Conservation (phyloP, 2,888 invertebrate genomes). For the Stomorhina lunata region DNA sequence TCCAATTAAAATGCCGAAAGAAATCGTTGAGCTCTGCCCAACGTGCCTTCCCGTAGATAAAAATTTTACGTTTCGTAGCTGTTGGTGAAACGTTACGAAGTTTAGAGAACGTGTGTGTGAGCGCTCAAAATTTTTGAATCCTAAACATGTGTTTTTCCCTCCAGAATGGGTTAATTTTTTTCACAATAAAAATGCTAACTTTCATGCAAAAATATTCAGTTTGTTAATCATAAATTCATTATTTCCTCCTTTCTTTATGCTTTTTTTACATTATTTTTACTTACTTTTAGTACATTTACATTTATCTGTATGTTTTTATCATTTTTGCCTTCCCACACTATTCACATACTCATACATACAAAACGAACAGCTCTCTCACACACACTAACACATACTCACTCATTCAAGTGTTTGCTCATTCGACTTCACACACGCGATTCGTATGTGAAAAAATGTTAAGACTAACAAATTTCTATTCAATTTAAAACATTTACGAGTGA, state of each 20-base stretch:
- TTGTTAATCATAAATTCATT: conserved; percentile 23
- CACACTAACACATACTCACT: conserved; percentile 34
- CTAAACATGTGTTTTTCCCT: no score
- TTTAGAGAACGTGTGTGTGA: no score
- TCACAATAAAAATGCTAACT: not conserved
- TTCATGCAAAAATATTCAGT: not conserved
- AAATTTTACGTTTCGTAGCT: no score
- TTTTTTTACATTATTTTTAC: not conserved
- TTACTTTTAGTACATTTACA: not conserved
- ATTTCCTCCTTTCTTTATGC: conserved; percentile 36
- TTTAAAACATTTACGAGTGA: not conserved
- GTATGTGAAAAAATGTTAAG: conserved; percentile 5
- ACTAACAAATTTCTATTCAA: no score
- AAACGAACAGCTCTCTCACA: conserved; percentile 32
- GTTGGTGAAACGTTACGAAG: no score
- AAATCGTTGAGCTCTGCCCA: no score
- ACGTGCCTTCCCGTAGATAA: no score
- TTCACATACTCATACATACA: conserved; percentile 16
- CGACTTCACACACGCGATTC: not conserved
- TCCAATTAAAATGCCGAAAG: no score
- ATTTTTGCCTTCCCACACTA: conserved; percentile 22
- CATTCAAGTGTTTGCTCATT: not conserved
- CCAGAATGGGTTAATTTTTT: conserved; percentile 19
- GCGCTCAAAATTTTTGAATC: no score
- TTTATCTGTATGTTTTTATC: conserved; percentile 15